Conservation (phyloP, 2,888 invertebrate genomes). For the Cylindroiulus punctatus region DNA sequence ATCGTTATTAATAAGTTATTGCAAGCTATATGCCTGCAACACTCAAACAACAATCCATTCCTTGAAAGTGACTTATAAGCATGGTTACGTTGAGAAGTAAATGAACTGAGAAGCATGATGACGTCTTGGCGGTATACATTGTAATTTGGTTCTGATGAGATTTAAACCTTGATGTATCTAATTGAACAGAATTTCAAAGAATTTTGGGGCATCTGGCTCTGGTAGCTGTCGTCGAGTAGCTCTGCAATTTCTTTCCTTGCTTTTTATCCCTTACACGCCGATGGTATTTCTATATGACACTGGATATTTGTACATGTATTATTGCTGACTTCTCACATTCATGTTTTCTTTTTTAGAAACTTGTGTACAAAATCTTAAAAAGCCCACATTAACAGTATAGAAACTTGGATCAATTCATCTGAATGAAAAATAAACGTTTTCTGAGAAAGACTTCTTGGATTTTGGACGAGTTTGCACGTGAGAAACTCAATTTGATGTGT, state of each 20-base stretch:
- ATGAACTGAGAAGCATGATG: neutral
- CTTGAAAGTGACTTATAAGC: neutral
- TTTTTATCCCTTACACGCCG: neutral
- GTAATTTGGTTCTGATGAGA: neutral
- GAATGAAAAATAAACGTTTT: conserved; percentile 25
- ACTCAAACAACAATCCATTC: neutral
- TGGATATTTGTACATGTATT: conserved; percentile 16
- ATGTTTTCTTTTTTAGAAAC: conserved; percentile 32
- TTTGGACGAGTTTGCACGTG: neutral
- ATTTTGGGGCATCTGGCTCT: neutral
- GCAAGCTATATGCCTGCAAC: too few species aligned
- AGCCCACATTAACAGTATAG: conserved; percentile 32
- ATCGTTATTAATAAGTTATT: too few species aligned
- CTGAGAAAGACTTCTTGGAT: conserved; percentile 8
- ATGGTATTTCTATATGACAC: conserved; percentile 26
- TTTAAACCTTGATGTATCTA: neutral
- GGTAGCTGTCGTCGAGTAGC: neutral
- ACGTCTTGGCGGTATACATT: neutral
- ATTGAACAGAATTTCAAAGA: neutral
- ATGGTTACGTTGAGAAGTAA: neutral
- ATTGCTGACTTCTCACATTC: conserved; percentile 32
- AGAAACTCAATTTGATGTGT: neutral
- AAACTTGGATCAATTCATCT: conserved; percentile 26
- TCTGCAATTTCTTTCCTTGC: conserved; percentile 6
- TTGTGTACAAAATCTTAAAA: conserved; percentile 27